A percentile compares a stretch with the other conserved stretches of the same genome.
Conservation (phyloP, 2,797 vertebrate species). For the Triplophysa yarkandensis region DNA sequence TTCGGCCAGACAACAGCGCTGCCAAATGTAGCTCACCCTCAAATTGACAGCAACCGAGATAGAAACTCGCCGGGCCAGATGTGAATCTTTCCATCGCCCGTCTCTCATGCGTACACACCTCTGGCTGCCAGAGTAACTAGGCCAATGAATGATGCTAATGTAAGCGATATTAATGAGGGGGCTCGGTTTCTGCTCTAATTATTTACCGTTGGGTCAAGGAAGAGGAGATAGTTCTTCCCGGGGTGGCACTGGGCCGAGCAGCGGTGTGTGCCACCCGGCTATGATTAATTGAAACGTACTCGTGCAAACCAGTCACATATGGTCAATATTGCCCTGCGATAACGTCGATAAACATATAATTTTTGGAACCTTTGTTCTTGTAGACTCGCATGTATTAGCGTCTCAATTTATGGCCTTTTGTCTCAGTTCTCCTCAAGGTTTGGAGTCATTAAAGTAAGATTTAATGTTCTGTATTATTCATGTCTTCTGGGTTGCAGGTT, state of each 20-base stretch:
- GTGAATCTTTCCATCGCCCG: constrained; percentile 25
- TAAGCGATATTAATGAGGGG: constrained; percentile 67
- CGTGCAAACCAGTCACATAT: constrained; percentile 65
- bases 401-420: constrained; percentile 48
- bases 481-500: constrained; percentile 40
- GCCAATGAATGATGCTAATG: constrained; percentile 67
- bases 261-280: constrained; percentile 51
- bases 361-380: not conserved
- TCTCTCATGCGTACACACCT: constrained; percentile 40
- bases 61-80: constrained; percentile 40
- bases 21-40: constrained; percentile 27
- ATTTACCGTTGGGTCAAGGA: constrained; percentile 66
- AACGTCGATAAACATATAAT: constrained; percentile 32
- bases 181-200: constrained; percentile 74
- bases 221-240: constrained; percentile 63
- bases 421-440: constrained; percentile 28
- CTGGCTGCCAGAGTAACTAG: constrained; percentile 59
- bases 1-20: not conserved
- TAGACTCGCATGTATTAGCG: constrained; percentile 10
- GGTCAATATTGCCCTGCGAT: constrained; percentile 54
- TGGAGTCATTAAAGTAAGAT: constrained; percentile 50
- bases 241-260: constrained; percentile 61
- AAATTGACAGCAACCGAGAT: not conserved
- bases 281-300: constrained; percentile 66
- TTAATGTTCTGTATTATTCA: constrained; percentile 64